phyloP scores from a whole-genome alignment of 2,797 vertebrate species.

The Sebastes alutus region DNA sequence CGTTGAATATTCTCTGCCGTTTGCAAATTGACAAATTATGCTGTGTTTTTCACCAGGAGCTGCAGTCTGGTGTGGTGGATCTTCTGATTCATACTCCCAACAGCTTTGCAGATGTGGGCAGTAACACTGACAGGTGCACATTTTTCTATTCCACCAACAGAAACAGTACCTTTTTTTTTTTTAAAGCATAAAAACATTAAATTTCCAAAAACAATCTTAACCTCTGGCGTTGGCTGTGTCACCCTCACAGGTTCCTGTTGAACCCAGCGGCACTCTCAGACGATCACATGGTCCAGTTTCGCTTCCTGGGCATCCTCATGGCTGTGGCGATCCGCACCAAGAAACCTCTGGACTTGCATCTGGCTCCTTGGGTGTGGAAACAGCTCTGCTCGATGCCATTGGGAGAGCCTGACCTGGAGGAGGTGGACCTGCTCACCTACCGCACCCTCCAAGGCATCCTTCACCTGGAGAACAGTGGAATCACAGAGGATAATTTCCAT shows the following conservation, averaged over 20 bases:
- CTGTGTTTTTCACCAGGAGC: conserved; percentile 73
- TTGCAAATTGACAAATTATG: neutral
- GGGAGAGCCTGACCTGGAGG: conserved; percentile 80
- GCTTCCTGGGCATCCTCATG: conserved; percentile 86
- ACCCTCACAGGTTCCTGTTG: conserved; percentile 79
- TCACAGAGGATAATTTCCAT: conserved; percentile 86
- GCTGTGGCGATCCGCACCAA: conserved; percentile 86
- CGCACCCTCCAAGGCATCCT: conserved; percentile 86
- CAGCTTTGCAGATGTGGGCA: conserved; percentile 85
- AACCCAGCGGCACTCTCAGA: conserved; percentile 80
- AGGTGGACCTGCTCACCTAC: conserved; percentile 86
- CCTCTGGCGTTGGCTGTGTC: neutral
- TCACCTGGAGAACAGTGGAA: conserved; percentile 84
- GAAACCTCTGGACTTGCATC: conserved; percentile 85
- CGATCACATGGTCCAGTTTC: conserved; percentile 84
- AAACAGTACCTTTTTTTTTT: neutral
- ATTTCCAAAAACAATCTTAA: neutral
- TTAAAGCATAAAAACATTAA: neutral
- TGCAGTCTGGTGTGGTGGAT: conserved; percentile 85
- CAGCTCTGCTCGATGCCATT: conserved; percentile 86
- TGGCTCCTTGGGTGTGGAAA: conserved; percentile 88
- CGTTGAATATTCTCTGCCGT: neutral
- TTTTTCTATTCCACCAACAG: neutral
- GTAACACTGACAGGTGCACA: conserved; percentile 85
- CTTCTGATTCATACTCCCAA: conserved; percentile 87